Evolutionary conservation across 35 echinoderm and acorn worm species (phyloP).

Genomic region (Eucidaris tribuloides): DNA sequence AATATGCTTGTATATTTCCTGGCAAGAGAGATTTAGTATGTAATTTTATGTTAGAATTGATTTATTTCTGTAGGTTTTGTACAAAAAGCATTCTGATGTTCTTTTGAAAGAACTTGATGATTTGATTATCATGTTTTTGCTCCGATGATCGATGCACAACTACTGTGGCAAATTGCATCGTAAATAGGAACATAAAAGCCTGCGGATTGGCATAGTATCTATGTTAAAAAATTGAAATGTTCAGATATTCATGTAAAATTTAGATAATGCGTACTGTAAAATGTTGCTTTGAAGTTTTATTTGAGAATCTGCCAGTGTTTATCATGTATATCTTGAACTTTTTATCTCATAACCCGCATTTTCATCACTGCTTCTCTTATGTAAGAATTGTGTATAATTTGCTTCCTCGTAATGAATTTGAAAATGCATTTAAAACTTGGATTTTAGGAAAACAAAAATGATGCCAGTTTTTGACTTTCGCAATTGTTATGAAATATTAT

Average conservation of each 20-base stretch:
- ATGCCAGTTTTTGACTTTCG: neutral
- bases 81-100: too few species aligned
- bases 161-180: too few species aligned
- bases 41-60: too few species aligned
- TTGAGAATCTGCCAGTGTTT: neutral
- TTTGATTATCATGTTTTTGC: too few species aligned
- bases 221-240: conserved; percentile 9
- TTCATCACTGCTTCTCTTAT: neutral
- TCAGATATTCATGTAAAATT: conserved; percentile 24
- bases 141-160: too few species aligned
- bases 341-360: neutral
- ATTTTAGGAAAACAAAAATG: neutral
- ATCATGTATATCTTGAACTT: neutral
- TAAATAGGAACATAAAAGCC: neutral
- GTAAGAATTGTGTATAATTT: conserved; percentile 26
- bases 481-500: neutral
- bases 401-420: neutral
- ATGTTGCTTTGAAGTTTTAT: neutral
- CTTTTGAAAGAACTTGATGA: too few species aligned
- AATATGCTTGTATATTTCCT: too few species aligned
- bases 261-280: conserved; percentile 7
- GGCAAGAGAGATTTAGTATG: too few species aligned
- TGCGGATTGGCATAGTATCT: neutral
- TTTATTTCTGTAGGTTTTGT: too few species aligned
- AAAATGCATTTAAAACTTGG: neutral